Percentiles rank a stretch among this genome's conserved stretches.
Conservation (phyloP, 2,888 invertebrate genomes). For the Crematogaster levior region DNA sequence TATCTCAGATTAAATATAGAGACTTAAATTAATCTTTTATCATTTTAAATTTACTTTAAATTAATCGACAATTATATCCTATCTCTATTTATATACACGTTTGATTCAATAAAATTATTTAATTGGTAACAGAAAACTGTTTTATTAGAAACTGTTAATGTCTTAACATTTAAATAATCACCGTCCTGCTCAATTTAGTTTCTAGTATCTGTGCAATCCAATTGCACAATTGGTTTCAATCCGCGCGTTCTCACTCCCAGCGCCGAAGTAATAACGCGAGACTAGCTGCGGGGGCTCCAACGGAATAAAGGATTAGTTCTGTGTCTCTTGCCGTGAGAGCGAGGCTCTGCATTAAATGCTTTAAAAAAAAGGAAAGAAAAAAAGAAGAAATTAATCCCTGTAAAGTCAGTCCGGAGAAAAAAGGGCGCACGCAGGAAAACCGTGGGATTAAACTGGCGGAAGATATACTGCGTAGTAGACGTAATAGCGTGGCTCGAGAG, state of each 20-base stretch:
- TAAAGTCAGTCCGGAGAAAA: slow-evolving; percentile 57
- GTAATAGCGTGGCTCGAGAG: slow-evolving; percentile 41
- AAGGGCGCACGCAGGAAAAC: slow-evolving; percentile 63
- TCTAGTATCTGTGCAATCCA: slow-evolving; percentile 44
- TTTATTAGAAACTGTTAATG: neutral
- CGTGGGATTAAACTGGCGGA: slow-evolving; percentile 67
- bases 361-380: slow-evolving; percentile 12
- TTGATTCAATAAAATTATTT: neutral
- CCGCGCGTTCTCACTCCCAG: slow-evolving; percentile 24
- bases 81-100: neutral
- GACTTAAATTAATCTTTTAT: neutral
- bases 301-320: slow-evolving; percentile 61
- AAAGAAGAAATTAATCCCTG: slow-evolving; percentile 63
- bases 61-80: neutral
- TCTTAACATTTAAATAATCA: slow-evolving; percentile 19
- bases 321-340: slow-evolving; percentile 22
- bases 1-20: neutral
- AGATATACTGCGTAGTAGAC: slow-evolving; percentile 70
- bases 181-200: slow-evolving; percentile 13
- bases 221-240: slow-evolving; percentile 70
- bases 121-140: neutral
- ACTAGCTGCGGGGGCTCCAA: slow-evolving; percentile 35
- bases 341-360: slow-evolving; percentile 58
- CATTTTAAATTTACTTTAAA: neutral
- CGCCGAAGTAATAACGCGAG: slow-evolving; percentile 53